A percentile compares a stretch with the other conserved stretches of the same genome.
These are phyloP conservation scores for Meandrusa payeni DNA, from an alignment of 2,888 invertebrate species.

Conservation along the genomic window DNA sequence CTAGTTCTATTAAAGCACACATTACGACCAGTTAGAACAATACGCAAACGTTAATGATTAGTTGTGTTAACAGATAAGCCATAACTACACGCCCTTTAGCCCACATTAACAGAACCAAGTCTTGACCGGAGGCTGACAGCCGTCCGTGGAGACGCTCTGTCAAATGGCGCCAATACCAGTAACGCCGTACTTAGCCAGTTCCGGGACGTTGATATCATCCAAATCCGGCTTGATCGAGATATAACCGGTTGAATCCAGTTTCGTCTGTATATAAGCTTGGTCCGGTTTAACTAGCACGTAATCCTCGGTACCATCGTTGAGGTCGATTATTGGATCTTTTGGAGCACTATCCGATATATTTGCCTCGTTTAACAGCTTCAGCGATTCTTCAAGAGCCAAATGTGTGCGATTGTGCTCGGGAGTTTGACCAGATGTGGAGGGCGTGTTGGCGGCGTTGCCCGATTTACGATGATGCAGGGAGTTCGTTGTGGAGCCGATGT, in stretches of 20 bases:
- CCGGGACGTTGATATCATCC: conserved; percentile 63
- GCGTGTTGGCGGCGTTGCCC: conserved; percentile 39
- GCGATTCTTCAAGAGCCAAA: conserved; percentile 64
- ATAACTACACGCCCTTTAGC: neutral
- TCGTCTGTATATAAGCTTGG: conserved; percentile 30
- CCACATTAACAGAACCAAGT: conserved; percentile 70
- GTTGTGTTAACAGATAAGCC: too few relatives aligned
- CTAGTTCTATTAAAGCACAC: too few relatives aligned
- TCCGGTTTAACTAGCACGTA: conserved; percentile 61
- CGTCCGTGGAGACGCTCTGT: conserved; percentile 57
- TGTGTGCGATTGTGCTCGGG: conserved; percentile 57
- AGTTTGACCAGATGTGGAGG: conserved; percentile 49
- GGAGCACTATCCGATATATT: conserved; percentile 58
- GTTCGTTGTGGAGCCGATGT: conserved; percentile 58
- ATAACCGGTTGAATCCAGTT: conserved; percentile 31
- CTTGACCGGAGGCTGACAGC: conserved; percentile 60
- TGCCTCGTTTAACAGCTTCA: conserved; percentile 71
- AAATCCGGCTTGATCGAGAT: conserved; percentile 42
- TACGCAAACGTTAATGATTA: too few relatives aligned
- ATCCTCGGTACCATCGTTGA: conserved; percentile 62
- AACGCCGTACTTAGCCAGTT: conserved; percentile 59
- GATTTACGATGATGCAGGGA: conserved; percentile 62
- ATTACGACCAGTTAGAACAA: too few relatives aligned
- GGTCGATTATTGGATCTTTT: conserved; percentile 62
- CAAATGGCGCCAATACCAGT: conserved; percentile 55